Base-by-base conservation (phyloP, 2,888 invertebrate species). In the Sipunculus nudus region DNA sequence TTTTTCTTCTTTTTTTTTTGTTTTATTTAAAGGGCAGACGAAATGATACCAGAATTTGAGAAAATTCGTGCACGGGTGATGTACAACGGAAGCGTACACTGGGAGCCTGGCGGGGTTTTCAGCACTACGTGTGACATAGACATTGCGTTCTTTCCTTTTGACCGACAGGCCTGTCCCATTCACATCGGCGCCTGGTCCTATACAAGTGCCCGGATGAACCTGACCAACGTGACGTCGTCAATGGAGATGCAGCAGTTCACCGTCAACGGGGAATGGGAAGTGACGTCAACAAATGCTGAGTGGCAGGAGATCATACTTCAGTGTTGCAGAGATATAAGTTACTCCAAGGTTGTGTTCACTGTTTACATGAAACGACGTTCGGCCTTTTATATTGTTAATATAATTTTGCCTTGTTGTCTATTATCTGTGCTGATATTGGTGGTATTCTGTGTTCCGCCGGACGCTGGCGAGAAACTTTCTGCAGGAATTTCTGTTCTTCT, bases 161-260 rank as follows among this genome's bases (percentile, higher is more conserved):
- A 67, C 55, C 32, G 31, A 28, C 50, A 61, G 59, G 53, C 50
- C 28, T 67, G 67, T 41, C 59, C 59, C 10, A 63, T 67, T 4
- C 62, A 67, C 45, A 65, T 67, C 3, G 67, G 67, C 8, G 67
- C 67, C 16, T 67, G 67, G 67, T 59, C 67, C 26, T 67, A 67
- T 53, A 65, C 55, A 46, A 65, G 67, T 35, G 53, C 56, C 19
- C 59, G 67, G 8, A 67, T 67, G 67, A 67, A 67, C 55, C 58
- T 67, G 16, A 63, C 67, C 2, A 65, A 53, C 50, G 40, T 48
- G 28, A 35, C 40, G 25, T 40, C 56, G n/a, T 21, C 45, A n/a
- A 49, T 67, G 19, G 63, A 65, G 49, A 61, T 32, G 28, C 55
- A 46, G n/a, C 58, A 67, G 47, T 67, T 61, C 48, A 57, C 52